Conservation (phyloP, 2,888 invertebrate species). For the Buathra laborator region DNA sequence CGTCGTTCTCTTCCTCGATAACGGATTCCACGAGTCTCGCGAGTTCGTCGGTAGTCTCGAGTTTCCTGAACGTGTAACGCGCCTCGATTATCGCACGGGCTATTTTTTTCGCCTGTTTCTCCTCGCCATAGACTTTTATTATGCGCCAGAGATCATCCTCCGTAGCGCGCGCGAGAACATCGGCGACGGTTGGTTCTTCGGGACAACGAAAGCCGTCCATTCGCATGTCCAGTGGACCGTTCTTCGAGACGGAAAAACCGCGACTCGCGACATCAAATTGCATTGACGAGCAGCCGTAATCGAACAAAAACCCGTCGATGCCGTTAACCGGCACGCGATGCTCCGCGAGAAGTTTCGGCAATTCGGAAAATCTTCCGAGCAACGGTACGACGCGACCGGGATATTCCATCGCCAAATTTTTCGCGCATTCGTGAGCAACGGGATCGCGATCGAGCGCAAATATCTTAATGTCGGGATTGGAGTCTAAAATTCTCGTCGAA, state of each 20-base stretch:
- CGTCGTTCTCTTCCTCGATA: slow-evolving; percentile 83
- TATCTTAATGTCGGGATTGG: slow-evolving; percentile 88
- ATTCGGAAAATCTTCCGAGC: slow-evolving; percentile 95
- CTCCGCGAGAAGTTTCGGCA: slow-evolving; percentile 89
- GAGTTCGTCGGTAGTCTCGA: slow-evolving; percentile 94
- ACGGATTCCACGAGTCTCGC: slow-evolving; percentile 91
- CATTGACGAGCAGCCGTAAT: slow-evolving; percentile 98
- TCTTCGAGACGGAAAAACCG: slow-evolving; percentile 94
- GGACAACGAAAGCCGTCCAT: slow-evolving; percentile 93
- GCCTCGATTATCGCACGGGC: slow-evolving; percentile 95
- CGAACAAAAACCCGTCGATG: slow-evolving; percentile 95
- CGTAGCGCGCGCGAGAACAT: slow-evolving; percentile 92
- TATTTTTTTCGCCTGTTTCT: slow-evolving; percentile 94
- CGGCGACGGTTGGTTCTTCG: slow-evolving; percentile 93
- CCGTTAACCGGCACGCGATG: slow-evolving; percentile 88
- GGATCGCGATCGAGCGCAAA: slow-evolving; percentile 96
- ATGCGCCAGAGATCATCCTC: slow-evolving; percentile 93
- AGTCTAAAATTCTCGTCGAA: slow-evolving; percentile 90
- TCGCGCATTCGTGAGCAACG: slow-evolving; percentile 90
- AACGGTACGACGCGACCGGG: slow-evolving; percentile 92
- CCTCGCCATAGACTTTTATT: slow-evolving; percentile 97
- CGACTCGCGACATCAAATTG: slow-evolving; percentile 93
- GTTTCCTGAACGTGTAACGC: slow-evolving; percentile 90
- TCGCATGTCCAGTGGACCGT: slow-evolving; percentile 97
- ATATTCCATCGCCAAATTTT: slow-evolving; percentile 88